phyloP scores from a whole-genome alignment of 2,797 vertebrate genomes.

The Urophycis tenuis region DNA sequence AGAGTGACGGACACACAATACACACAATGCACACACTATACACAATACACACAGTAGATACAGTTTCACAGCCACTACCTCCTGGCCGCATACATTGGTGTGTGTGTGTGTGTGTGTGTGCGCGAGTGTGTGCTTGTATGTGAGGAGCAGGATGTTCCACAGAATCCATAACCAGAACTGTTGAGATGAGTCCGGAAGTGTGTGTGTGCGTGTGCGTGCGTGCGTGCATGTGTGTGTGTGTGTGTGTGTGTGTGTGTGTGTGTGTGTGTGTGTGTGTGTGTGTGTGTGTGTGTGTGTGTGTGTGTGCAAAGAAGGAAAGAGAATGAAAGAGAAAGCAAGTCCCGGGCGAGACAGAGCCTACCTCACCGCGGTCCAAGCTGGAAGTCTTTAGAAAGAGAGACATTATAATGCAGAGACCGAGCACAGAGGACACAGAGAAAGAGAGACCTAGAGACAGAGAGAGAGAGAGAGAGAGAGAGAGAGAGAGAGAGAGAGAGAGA shows the following conservation, averaged over 20 bases:
- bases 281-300: conserved; percentile 1
- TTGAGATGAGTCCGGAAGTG: background rate
- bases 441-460: background rate
- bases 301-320: background rate
- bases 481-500: no score
- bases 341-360: conserved; percentile 5
- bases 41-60: no score
- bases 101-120: background rate
- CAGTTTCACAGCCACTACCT: background rate
- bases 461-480: background rate
- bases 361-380: background rate
- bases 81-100: background rate
- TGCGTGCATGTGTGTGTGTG: background rate
- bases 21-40: background rate
- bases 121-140: background rate
- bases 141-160: background rate
- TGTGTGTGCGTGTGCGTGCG: background rate
- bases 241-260: background rate
- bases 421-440: background rate
- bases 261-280: conserved; percentile 8
- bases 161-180: background rate
- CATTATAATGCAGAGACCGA: conserved; percentile 1
- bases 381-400: conserved; percentile 7
- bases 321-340: background rate
- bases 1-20: background rate